Evolutionary conservation across 2,113 vertebrate genomes (phyloP).

Genomic region (Brachyistius frenatus): DNA sequence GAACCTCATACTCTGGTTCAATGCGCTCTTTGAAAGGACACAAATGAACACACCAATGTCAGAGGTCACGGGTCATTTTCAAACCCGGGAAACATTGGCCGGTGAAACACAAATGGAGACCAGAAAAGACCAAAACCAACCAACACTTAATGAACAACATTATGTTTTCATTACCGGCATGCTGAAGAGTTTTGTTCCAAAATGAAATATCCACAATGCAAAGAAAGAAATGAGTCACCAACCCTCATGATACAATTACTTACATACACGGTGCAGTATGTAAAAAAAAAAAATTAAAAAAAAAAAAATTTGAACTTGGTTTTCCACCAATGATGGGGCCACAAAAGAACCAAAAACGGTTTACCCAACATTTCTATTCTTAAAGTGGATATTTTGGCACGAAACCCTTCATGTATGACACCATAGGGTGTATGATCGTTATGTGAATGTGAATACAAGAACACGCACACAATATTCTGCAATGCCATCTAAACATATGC

Average conservation of each 20-base stretch:
- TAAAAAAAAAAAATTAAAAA: neutral
- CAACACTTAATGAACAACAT: neutral
- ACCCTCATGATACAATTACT: neutral
- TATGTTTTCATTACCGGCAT: slow-evolving; percentile 36
- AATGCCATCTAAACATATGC: neutral
- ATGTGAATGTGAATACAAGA: slow-evolving; percentile 17
- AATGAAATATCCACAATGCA: slow-evolving; percentile 57
- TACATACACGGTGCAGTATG: neutral
- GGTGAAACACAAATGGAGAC: slow-evolving; percentile 19
- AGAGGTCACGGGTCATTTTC: slow-evolving; percentile 20
- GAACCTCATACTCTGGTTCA: slow-evolving; percentile 87
- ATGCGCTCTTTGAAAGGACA: slow-evolving; percentile 75
- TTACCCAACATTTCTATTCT: neutral
- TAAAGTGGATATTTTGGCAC: slow-evolving; percentile 62
- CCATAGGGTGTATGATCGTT: slow-evolving; percentile 2
- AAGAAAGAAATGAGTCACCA: neutral
- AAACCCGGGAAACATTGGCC: slow-evolving; percentile 5
- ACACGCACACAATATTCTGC: slow-evolving; percentile 23
- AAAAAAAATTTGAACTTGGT: neutral
- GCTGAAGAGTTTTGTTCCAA: slow-evolving; percentile 56
- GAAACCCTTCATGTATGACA: slow-evolving; percentile 41
- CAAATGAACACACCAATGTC: neutral
- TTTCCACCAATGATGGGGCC: neutral
- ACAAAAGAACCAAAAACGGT: neutral
- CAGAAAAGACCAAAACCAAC: slow-evolving; percentile 12